Evolutionary conservation across 2,888 invertebrate genomes (phyloP).

Genomic region (Andrena bicolor): DNA sequence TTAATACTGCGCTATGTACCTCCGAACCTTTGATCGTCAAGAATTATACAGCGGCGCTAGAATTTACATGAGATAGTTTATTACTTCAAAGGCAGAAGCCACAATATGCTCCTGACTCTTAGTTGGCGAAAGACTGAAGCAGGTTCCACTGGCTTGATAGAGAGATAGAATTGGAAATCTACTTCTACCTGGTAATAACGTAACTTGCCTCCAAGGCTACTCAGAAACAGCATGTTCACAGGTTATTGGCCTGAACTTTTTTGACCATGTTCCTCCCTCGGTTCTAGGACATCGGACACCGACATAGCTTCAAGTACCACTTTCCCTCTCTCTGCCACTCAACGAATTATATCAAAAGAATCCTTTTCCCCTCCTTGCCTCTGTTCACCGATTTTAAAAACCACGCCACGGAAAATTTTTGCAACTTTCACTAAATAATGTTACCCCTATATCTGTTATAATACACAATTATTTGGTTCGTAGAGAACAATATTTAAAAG

Average conservation of each 20-base stretch:
- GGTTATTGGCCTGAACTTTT: conserved; percentile 60
- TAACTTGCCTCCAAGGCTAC: conserved; percentile 60
- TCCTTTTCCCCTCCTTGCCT: conserved; percentile 47
- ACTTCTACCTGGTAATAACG: conserved; percentile 63
- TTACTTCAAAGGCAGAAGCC: conserved; percentile 32
- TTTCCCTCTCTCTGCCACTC: conserved; percentile 47
- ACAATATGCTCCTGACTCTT: conserved; percentile 47
- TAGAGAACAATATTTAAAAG: background rate
- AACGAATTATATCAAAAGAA: conserved; percentile 14
- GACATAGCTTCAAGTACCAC: conserved; percentile 56
- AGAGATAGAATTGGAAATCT: conserved; percentile 65
- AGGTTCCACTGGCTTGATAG: conserved; percentile 23
- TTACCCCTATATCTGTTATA: no score
- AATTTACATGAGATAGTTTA: conserved; percentile 46
- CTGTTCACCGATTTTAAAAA: conserved; percentile 43
- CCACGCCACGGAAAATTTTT: background rate
- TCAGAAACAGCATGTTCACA: conserved; percentile 58
- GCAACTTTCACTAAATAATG: background rate
- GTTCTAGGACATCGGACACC: conserved; percentile 61
- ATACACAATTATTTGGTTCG: no score
- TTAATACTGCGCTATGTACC: conserved; percentile 12
- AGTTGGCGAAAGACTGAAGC: conserved; percentile 32
- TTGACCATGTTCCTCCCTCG: conserved; percentile 49
- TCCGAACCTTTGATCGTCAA: conserved; percentile 27
- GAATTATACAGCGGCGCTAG: conserved; percentile 23